phyloP scores from a whole-genome alignment of 2,113 vertebrate genomes.

The Marcusenius ussheri region DNA sequence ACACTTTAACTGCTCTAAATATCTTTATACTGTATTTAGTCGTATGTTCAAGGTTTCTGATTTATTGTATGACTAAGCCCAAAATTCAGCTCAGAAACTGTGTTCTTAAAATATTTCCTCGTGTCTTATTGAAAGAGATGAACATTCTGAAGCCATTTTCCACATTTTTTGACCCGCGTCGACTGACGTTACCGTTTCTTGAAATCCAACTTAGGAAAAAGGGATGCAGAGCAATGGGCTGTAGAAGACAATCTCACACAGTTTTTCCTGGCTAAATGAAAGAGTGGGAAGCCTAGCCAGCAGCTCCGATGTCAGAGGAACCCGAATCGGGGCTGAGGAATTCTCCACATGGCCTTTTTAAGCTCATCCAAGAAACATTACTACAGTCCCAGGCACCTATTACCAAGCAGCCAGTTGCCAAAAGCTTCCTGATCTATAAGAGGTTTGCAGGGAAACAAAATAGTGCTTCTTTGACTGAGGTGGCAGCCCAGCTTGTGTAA shows the following conservation, averaged over 20 bases:
- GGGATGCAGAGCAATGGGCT: neutral
- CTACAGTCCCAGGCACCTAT: neutral
- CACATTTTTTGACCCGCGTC: neutral
- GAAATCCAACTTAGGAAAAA: neutral
- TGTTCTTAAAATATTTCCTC: neutral
- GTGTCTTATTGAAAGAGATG: neutral
- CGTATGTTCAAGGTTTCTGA: neutral
- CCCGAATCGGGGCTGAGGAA: neutral
- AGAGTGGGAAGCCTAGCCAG: neutral
- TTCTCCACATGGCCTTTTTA: neutral
- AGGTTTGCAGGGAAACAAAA: neutral
- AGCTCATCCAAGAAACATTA: neutral
- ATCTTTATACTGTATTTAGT: neutral
- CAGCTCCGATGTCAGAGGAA: neutral
- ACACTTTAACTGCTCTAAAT: neutral
- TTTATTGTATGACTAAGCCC: constrained; percentile 1
- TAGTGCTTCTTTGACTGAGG: neutral
- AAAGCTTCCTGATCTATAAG: neutral
- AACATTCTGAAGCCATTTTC: neutral
- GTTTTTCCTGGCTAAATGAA: neutral
- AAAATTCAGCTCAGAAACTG: neutral
- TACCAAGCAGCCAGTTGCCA: neutral
- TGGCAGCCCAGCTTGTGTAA: neutral
- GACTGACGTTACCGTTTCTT: neutral
- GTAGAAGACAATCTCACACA: neutral